Conservation (phyloP, 2,888 invertebrate genomes). For the Liopterus haemorrhoidalis region DNA sequence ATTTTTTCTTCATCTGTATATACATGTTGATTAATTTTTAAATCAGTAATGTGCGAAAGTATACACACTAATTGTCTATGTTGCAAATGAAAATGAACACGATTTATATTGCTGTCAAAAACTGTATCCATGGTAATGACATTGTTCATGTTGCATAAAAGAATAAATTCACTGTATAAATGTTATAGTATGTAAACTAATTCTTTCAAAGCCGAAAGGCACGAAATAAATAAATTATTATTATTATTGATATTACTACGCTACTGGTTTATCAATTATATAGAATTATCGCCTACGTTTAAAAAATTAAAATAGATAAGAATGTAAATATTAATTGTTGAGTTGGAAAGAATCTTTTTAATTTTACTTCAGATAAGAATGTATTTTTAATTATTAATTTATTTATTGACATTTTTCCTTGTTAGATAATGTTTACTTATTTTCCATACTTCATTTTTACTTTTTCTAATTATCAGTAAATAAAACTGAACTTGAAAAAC, state of each 20-base stretch:
- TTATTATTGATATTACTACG: constrained; percentile 1
- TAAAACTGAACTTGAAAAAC: not conserved
- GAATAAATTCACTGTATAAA: too few species aligned
- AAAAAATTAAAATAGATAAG: not conserved
- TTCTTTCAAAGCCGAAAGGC: too few species aligned
- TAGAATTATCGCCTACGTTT: not conserved
- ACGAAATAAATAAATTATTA: not conserved
- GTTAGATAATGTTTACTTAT: not conserved
- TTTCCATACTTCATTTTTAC: too few species aligned
- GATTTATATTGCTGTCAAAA: too few species aligned
- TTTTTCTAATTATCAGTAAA: not conserved
- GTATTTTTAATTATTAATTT: not conserved
- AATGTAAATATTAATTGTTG: not conserved
- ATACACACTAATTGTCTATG: too few species aligned
- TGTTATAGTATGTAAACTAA: too few species aligned
- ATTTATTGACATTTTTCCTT: not conserved
- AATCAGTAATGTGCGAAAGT: too few species aligned
- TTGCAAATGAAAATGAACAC: too few species aligned
- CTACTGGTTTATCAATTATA: not conserved
- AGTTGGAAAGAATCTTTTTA: not conserved
- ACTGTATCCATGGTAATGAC: too few species aligned
- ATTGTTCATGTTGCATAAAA: too few species aligned
- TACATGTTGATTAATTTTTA: too few species aligned
- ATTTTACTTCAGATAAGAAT: not conserved
- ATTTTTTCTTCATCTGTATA: too few species aligned